Evolutionary conservation across 2,888 invertebrate species (phyloP), one percentile per base, ranked within the genome.

Genomic region (Carcina quercana): DNA sequence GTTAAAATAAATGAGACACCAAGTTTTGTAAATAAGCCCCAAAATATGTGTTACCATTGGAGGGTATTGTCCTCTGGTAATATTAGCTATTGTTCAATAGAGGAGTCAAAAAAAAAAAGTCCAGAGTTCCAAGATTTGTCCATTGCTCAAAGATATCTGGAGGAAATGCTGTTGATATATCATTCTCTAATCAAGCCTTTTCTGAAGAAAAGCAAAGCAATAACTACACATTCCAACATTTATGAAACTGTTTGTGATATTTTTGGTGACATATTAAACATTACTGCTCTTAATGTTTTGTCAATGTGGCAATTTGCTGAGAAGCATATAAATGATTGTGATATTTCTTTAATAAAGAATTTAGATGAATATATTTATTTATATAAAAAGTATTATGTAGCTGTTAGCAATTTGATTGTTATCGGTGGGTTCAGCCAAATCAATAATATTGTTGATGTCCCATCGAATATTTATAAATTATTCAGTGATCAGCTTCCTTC

Each of bases 331-430:
- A 85, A 85, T 34, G 87, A 89, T 50, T 86, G 87, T 61, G 89
- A 91, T 73, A 86, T 92, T 55, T 76, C 88, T 29, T 86, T 91
- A 53, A 85, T 92, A 48, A 88, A 88, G 59, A 87, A 88, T 71
- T 85, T 88, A 58, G 89, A 91, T 53, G 92, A 93, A 70, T 88
- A 87, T 70, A 87, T 91, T 57, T 86, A 87, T 59, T 84, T 91
- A 40, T 92, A 91, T 62, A 89, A 87, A 64, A 87, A 86, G 62
- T 93, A 92, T 79, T 85, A 90, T 26, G 83, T 88, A 68, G 86
- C 88, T 49, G 84, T 91, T 61, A 91, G 91, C 67, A 90, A 92
- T 84, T 85, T 91, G 41, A 88, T 89, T 55, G 89, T 91, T 47
- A 83, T 91, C 40, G 88, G 89, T 54, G 92, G 91, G 19, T 91